Percentiles rank a stretch among this genome's conserved stretches.
Evolutionary conservation across 2,888 invertebrate species (phyloP).

Genomic region (Apamea epomidion): DNA sequence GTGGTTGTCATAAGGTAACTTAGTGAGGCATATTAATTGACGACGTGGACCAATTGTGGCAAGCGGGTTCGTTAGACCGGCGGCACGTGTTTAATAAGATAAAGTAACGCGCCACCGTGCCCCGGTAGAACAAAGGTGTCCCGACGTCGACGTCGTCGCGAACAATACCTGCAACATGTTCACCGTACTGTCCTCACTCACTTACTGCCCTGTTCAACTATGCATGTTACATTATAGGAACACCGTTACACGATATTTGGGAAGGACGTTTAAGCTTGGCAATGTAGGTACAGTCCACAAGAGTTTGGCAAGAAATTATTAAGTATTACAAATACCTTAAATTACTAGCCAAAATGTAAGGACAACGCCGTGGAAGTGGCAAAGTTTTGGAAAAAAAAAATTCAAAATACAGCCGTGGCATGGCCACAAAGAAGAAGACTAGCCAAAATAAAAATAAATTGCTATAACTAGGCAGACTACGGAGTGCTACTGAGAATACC

Average conservation of each 20-base stretch:
- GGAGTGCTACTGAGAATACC: not conserved
- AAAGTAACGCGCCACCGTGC: slow-evolving; percentile 80
- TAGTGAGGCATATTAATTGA: slow-evolving; percentile 81
- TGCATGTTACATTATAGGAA: slow-evolving; percentile 55
- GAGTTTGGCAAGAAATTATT: not conserved
- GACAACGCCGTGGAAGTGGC: too few relatives aligned
- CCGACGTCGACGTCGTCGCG: slow-evolving; percentile 76
- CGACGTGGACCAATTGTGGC: slow-evolving; percentile 81
- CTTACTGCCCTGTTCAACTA: slow-evolving; percentile 71
- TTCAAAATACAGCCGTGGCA: too few relatives aligned
- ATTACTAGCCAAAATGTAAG: too few relatives aligned
- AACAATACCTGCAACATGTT: slow-evolving; percentile 79
- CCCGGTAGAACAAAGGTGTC: slow-evolving; percentile 85
- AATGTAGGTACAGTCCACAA: slow-evolving; percentile 4
- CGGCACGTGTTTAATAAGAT: slow-evolving; percentile 84
- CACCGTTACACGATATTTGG: slow-evolving; percentile 22
- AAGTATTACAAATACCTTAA: not conserved
- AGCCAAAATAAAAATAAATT: not conserved
- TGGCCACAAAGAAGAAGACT: too few relatives aligned
- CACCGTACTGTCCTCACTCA: slow-evolving; percentile 72
- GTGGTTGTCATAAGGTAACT: slow-evolving; percentile 71
- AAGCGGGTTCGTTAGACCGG: slow-evolving; percentile 82
- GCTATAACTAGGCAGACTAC: not conserved
- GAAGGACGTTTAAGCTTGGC: not conserved
- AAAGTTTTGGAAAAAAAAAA: too few relatives aligned